These are phyloP conservation scores for Campylorhamphus procurvoides DNA, from an alignment of 2,113 vertebrate genomes.

Conservation along the genomic window DNA sequence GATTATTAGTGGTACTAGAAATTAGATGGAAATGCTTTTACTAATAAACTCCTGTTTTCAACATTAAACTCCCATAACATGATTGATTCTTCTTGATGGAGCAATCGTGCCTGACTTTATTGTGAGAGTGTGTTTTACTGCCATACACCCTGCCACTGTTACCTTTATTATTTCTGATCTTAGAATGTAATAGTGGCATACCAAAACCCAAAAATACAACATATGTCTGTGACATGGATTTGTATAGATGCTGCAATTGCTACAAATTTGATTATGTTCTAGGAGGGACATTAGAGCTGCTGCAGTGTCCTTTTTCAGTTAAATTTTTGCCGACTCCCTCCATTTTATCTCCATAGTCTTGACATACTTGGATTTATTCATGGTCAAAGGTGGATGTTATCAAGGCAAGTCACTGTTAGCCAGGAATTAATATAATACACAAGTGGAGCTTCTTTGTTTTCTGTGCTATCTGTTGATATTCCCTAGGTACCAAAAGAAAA, in stretches of 20 bases:
- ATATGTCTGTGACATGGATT: background rate
- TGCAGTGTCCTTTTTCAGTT: background rate
- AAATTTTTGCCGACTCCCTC: background rate
- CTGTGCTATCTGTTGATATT: constrained; percentile 52
- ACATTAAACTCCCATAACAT: background rate
- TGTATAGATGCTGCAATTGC: background rate
- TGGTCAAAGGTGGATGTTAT: background rate
- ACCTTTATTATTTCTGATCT: background rate
- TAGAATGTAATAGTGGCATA: background rate
- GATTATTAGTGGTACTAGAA: background rate
- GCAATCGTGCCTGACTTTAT: background rate
- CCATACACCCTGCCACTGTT: background rate
- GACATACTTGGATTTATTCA: constrained; percentile 7
- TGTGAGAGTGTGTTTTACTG: background rate
- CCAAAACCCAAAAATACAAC: background rate
- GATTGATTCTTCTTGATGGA: background rate
- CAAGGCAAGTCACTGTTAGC: constrained; percentile 2
- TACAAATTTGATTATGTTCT: background rate
- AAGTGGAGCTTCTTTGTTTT: constrained; percentile 58
- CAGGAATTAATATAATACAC: constrained; percentile 20
- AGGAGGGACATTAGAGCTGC: background rate
- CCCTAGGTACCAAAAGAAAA: constrained; percentile 67
- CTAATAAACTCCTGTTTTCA: background rate
- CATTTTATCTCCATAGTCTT: background rate
- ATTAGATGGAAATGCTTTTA: background rate